Conservation (phyloP, 2,888 invertebrate genomes). For the Neoascia interrupta region DNA sequence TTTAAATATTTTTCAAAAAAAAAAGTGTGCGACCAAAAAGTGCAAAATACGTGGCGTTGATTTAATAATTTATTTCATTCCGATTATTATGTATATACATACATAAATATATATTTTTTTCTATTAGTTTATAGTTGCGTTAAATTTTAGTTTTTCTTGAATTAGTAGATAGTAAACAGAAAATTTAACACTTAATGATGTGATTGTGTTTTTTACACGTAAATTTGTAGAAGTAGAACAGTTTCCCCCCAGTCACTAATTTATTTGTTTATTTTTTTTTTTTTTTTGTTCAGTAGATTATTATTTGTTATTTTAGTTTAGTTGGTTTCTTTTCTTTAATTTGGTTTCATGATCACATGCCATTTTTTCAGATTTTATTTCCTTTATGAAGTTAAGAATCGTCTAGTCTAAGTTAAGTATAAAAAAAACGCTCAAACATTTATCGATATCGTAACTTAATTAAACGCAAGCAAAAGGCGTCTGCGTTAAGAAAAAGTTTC, state of each 20-base stretch:
- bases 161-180: slow-evolving; percentile 1
- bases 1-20: slow-evolving; percentile 24
- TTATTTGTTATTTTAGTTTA: slow-evolving; percentile 3
- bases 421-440: no score
- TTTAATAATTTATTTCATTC: slow-evolving; percentile 32
- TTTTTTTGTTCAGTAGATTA: slow-evolving; percentile 6
- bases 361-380: slow-evolving; percentile 6
- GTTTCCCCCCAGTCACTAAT: slow-evolving; percentile 42
- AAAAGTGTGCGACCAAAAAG: slow-evolving; percentile 65
- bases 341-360: slow-evolving; percentile 22
- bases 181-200: slow-evolving; percentile 18
- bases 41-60: slow-evolving; percentile 48
- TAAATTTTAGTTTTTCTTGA: slow-evolving; percentile 7
- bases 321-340: slow-evolving; percentile 11
- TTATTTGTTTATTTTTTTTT: no score
- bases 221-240: slow-evolving; percentile 24
- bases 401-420: no score
- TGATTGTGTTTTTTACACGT: slow-evolving; percentile 41
- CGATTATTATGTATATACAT: no score
- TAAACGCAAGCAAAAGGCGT: no score
- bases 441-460: no score
- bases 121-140: slow-evolving; percentile 24
- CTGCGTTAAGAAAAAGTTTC: no score
- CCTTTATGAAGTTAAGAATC: no score
- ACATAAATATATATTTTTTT: no score